Base-by-base conservation (phyloP, 2,113 vertebrate species). In the Aviceda subcristata region DNA sequence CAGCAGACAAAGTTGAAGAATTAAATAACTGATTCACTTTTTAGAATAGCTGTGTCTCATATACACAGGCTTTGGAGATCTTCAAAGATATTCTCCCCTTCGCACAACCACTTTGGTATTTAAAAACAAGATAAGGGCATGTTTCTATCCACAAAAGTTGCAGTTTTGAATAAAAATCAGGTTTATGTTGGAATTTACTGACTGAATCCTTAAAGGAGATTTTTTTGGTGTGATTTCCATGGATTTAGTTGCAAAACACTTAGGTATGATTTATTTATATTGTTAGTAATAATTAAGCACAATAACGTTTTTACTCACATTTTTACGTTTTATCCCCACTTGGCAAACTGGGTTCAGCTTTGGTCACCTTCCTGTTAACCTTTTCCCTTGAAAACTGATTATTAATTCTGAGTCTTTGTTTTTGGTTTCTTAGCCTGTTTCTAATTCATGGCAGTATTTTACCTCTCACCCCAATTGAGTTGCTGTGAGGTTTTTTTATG, bases 311-410 rank as follows among this genome's bases (percentile, higher is more conserved):
- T 93, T 84, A 75, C 50, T 92, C 21, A 53, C 19, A 41, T 62
- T 46, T 93, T 78, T 74, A 41, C 12, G 10, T 78, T 92, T 56
- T 75, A 20, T 10, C 29, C 18, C 36, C 57, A 36, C 46, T 73
- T 94, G 48, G 60, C 32, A 94, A 84, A 75, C 50, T 39, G 39
- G 21, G 46, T 90, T 94, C 46, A 88, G 23, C 86, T 83, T 67
- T 77, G 41, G 29, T 92, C 72, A 86, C n/a, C 27, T 94, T 93
- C 63, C 45, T 91, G 50, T 90, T 88, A 93, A 90, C 41, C 60
- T 94, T 88, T 92, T 64, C 50, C 72, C 88, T 89, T 81, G 76
- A 87, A 97, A 94, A 81, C 36, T 72, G 68, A 87, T 78, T 90
- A 78, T 64, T 92, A 92, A 87, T 92, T 94, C 39, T 77, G 30